These are phyloP conservation scores for Galerucella pusilla DNA, from an alignment of 2,888 invertebrate species.

Conservation along the genomic window DNA sequence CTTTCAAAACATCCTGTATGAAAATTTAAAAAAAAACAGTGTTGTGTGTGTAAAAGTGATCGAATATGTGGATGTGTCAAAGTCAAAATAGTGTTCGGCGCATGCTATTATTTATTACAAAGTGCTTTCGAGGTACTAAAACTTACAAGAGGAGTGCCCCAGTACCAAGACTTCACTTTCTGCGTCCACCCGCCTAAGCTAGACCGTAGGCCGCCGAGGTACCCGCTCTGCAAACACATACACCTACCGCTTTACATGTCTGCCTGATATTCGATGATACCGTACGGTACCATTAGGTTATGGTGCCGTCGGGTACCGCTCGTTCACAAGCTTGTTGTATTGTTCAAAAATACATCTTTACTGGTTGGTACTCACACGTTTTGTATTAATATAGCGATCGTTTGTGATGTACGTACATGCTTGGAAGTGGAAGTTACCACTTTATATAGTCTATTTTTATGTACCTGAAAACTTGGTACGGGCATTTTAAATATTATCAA, in stretches of 20 bases:
- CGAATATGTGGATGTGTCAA: slow-evolving; percentile 5
- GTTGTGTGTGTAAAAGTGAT: background rate
- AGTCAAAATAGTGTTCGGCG: slow-evolving; percentile 44
- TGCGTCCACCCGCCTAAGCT: slow-evolving; percentile 96
- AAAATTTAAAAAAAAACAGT: no score
- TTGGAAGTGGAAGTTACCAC: background rate
- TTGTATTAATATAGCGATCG: background rate
- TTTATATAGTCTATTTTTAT: background rate
- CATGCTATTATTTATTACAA: slow-evolving; percentile 49
- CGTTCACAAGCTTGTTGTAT: slow-evolving; percentile 15
- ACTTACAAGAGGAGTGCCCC: slow-evolving; percentile 97
- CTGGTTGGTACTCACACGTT: background rate
- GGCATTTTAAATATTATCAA: no score
- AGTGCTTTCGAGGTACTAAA: slow-evolving; percentile 57
- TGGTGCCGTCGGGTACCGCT: slow-evolving; percentile 33
- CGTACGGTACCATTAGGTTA: slow-evolving; percentile 34
- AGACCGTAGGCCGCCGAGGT: slow-evolving; percentile 93
- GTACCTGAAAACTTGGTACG: no score
- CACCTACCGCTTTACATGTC: slow-evolving; percentile 42
- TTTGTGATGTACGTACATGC: background rate
- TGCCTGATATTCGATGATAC: slow-evolving; percentile 44
- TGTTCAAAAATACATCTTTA: slow-evolving; percentile 13
- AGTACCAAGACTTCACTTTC: slow-evolving; percentile 97
- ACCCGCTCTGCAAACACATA: slow-evolving; percentile 80
- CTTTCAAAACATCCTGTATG: no score